A percentile compares a stretch with the other conserved stretches of the same genome.
Evolutionary conservation across 2,113 vertebrate genomes (phyloP).

Genomic region (Malaclemys terrapin): DNA sequence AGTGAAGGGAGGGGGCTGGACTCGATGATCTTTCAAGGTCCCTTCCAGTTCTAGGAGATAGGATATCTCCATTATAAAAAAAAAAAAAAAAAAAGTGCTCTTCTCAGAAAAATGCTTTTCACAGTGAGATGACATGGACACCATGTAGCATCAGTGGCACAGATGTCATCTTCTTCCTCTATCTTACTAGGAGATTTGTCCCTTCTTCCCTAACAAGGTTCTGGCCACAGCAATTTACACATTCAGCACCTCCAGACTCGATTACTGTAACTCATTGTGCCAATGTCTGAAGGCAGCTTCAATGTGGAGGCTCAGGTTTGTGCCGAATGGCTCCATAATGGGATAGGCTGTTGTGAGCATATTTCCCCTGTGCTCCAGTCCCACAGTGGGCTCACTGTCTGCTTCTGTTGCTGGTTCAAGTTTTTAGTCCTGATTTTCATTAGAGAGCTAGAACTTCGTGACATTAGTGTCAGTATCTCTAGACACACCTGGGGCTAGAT

Average conservation of each 20-base stretch:
- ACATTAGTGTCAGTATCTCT: background rate
- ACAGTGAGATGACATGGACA: background rate
- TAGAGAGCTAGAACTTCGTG: background rate
- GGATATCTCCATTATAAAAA: too few species aligned
- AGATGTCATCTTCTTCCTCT: background rate
- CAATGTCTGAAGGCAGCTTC: background rate
- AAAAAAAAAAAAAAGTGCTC: background rate
- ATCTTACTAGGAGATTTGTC: background rate
- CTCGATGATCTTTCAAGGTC: too few species aligned
- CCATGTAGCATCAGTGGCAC: background rate
- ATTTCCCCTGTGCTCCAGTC: background rate
- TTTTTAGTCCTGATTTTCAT: background rate
- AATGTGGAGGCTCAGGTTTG: background rate
- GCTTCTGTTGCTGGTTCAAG: background rate
- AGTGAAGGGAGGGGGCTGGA: too few species aligned
- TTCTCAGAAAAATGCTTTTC: background rate
- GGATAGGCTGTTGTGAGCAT: background rate
- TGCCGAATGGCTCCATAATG: background rate
- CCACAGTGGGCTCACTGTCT: background rate
- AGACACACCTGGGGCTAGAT: background rate
- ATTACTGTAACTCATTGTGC: background rate
- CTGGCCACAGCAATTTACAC: background rate
- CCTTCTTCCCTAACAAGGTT: background rate
- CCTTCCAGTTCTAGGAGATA: too few species aligned
- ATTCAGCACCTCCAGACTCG: background rate